Conservation (phyloP, 2,888 invertebrate genomes). For the Acleris sparsana region DNA sequence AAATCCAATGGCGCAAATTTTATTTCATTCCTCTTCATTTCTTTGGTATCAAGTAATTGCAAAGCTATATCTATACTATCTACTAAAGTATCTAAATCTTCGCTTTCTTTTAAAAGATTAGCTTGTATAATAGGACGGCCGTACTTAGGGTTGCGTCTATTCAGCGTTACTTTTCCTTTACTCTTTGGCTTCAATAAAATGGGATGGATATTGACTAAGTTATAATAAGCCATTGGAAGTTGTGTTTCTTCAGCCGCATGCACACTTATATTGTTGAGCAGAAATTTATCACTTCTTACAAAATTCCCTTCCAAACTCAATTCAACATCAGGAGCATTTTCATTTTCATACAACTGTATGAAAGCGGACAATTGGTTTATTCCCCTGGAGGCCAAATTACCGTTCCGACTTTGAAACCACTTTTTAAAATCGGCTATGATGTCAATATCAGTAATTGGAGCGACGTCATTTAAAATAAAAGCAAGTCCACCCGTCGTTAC, state of each 20-base stretch:
- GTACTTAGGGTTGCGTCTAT: constrained; percentile 75
- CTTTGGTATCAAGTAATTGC: constrained; percentile 74
- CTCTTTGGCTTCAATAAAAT: constrained; percentile 73
- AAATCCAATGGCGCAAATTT: constrained; percentile 74
- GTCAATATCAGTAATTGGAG: constrained; percentile 61
- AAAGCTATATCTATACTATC: constrained; percentile 76
- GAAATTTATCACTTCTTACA: constrained; percentile 76
- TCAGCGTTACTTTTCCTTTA: constrained; percentile 70
- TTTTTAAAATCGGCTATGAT: constrained; percentile 73
- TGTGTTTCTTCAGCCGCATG: constrained; percentile 69
- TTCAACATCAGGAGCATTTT: constrained; percentile 74
- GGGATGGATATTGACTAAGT: constrained; percentile 73
- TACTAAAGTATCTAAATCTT: constrained; percentile 72
- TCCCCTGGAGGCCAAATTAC: constrained; percentile 72
- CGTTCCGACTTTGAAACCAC: constrained; percentile 72
- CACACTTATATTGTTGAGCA: constrained; percentile 74
- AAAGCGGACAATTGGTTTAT: constrained; percentile 77
- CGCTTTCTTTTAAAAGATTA: constrained; percentile 73
- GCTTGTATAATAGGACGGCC: constrained; percentile 77
- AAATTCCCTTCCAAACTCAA: constrained; percentile 73
- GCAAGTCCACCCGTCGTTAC: constrained; percentile 74
- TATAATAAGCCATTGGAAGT: constrained; percentile 73
- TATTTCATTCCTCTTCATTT: constrained; percentile 72
- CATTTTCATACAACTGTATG: constrained; percentile 72
- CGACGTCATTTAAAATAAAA: constrained; percentile 65